Evolutionary conservation across 2,113 vertebrate genomes (phyloP), one percentile per base, ranked within the genome.

Genomic region (Lophochroa leadbeateri): DNA sequence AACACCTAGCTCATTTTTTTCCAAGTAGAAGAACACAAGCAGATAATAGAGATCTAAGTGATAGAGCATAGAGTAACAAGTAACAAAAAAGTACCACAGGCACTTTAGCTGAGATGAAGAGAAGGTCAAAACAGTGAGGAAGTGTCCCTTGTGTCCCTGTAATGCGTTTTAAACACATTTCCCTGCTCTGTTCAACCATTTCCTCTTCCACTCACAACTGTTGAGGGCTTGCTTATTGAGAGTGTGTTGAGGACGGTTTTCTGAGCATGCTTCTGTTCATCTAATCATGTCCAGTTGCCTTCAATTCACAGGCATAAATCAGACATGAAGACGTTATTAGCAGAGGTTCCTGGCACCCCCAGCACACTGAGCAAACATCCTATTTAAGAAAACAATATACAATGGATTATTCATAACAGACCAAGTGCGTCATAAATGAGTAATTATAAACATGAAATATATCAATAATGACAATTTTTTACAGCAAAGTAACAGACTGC

Each of bases 391-490:
- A 94, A 96, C 94, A 95, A 93, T 81, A 92, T 89, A 95, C 96
- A 96, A 93, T 93, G 94, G 90, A 69, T 94, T 94, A 94, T 92
- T 95, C 96, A 91, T 41, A 96, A 89, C 83, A 91, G 86, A 60
- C 82, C 8, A 83, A 80, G 53, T 92, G 88, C 83, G 57, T 96
- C 96, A 95, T 81, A 87, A 63, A 94, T 77, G 88, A 92, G 86
- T 94, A 95, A 96, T 94, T 95, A 95, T 61, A 92, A 92, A 95
- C 91, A 94, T 78, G 88, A 79, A 94, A 91, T 87, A 84, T 72
- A 96, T 89, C 86, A 95, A 89, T 94, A 94, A 96, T 72, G 88
- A 86, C 92, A 64, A 82, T 79, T 92, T 94, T 95, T 80, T 72
- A 74, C 91, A 94, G 88, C 92, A 94, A 86, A 96, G 78, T 63